Evolutionary conservation across 2,113 vertebrate genomes (phyloP), one percentile per base, ranked within the genome.

Genomic region (Speoplatyrhinus poulsoni): DNA sequence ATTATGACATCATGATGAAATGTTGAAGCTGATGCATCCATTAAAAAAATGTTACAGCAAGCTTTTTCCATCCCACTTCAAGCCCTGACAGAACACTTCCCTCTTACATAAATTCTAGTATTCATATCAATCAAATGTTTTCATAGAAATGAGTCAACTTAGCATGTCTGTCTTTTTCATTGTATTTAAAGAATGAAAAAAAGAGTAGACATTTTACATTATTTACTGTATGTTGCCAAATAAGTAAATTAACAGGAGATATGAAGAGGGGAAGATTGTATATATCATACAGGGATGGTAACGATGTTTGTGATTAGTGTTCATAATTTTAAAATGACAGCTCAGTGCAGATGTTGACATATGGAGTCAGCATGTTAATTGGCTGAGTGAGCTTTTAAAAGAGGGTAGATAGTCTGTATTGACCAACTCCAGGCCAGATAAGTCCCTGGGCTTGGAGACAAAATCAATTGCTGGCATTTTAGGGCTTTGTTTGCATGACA

Each of bases 1-100:
- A 12, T n/a, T 12, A 72, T 84, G 80, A 83, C 72, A 68, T 84
- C 67, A 83, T 58, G 8, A 58, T 76, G 76, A 79, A 81, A 80
- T 16, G 52, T 57, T 78, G 48, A 73, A 62, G 52, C 54, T 46
- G 67, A 82, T 73, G 76, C 46, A 63, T 60, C 60, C 63, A 61
- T 60, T 73, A 60, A 72, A 57, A 62, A 78, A 75, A 79, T 63
- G 72, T 10, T 12, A n/a, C 65, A 70, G 64, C 59, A 63, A 36
- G 65, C 54, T 47, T 62, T 80, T 77, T 74, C 73, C 74, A 69
- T 71, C 68, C 75, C 81, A 74, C 67, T 71, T 36, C 57, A 32
- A 60, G 71, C 65, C 73, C 58, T 17, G 60, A 54, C 77, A 70
- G 46, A 60, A 13, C 52, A 58, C 55, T 55, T 55, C 64, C 60